Conservation (phyloP, 2,888 invertebrate species). For the Emmelina monodactyla region DNA sequence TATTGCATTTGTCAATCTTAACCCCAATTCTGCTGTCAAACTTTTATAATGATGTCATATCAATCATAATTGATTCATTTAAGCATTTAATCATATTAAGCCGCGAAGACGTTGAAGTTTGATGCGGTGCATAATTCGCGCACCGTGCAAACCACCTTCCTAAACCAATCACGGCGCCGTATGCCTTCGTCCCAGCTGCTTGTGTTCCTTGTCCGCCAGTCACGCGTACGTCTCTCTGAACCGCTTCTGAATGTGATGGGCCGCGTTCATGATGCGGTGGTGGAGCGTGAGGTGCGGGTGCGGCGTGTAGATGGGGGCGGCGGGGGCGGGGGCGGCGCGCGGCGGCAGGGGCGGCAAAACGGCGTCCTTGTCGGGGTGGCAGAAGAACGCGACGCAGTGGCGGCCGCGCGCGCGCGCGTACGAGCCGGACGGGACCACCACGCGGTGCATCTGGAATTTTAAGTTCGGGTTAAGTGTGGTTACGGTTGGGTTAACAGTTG, state of each 20-base stretch:
- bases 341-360: constrained; percentile 56
- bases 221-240: constrained; percentile 75
- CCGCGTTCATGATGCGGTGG: constrained; percentile 71
- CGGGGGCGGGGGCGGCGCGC: constrained; percentile 40
- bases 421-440: constrained; percentile 73
- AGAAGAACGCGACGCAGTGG: constrained; percentile 81
- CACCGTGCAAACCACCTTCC: constrained; percentile 1
- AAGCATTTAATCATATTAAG: no score
- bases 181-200: constrained; percentile 24
- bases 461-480: no score
- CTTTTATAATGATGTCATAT: no score
- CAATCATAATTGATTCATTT: no score
- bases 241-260: constrained; percentile 74
- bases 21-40: no score
- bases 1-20: no score
- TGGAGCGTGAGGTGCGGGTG: constrained; percentile 50
- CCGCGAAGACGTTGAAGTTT: no score
- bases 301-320: constrained; percentile 46
- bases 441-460: constrained; percentile 69
- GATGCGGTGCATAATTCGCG: no score
- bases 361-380: constrained; percentile 73
- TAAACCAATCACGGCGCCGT: constrained; percentile 27
- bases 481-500: no score
- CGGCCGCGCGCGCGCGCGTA: constrained; percentile 69
- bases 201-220: constrained; percentile 31